phyloP scores from a whole-genome alignment of 2,888 invertebrate species.

The Automeris io region DNA sequence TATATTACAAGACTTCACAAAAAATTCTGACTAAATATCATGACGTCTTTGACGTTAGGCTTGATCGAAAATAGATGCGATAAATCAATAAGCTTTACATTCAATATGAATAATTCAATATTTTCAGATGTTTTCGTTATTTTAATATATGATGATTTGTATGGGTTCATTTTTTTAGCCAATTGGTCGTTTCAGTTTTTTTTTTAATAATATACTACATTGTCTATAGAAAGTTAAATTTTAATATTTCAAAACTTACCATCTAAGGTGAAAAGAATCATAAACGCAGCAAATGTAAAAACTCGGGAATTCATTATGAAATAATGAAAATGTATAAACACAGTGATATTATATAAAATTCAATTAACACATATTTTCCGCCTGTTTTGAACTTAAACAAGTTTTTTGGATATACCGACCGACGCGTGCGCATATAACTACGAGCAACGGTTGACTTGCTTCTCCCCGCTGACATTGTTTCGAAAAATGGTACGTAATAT shows the following conservation, averaged over 20 bases:
- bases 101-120: too few relatives aligned
- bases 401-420: constrained; percentile 36
- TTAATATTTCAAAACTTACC: constrained; percentile 4
- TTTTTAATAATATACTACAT: too few relatives aligned
- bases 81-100: too few relatives aligned
- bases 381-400: constrained; percentile 30
- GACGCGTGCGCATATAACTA: constrained; percentile 29
- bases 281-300: constrained; percentile 4
- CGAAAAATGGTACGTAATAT: constrained; percentile 39
- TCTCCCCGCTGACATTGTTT: constrained; percentile 30
- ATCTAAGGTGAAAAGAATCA: background rate
- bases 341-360: constrained; percentile 26
- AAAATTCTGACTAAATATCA: too few relatives aligned
- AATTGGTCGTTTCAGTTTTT: too few relatives aligned
- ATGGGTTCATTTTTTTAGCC: too few relatives aligned
- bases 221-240: too few relatives aligned
- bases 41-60: too few relatives aligned
- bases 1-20: too few relatives aligned
- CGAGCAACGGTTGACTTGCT: constrained; percentile 11
- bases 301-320: constrained; percentile 4
- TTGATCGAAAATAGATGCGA: too few relatives aligned
- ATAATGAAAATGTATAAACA: constrained; percentile 12
- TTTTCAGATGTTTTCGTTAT: too few relatives aligned
- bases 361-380: constrained; percentile 44
- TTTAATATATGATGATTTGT: too few relatives aligned